phyloP scores from a whole-genome alignment of 1,140 invertebrate genomes.

The Ooceraea biroi region DNA sequence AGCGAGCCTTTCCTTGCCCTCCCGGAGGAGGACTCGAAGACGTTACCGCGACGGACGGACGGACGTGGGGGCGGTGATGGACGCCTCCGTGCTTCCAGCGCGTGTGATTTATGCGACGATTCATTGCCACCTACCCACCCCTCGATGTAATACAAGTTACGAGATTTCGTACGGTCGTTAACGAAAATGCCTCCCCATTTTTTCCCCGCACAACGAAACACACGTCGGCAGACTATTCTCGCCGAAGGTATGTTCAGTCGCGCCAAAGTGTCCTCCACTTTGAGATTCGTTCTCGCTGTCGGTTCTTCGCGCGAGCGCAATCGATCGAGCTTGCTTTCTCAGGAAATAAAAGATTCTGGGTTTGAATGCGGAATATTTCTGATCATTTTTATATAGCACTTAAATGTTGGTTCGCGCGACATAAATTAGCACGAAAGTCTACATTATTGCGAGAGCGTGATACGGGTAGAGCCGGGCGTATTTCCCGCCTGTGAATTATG shows the following conservation, averaged over 20 bases:
- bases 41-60: slow-evolving; percentile 72
- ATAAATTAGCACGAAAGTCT: no score
- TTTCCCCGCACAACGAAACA: slow-evolving; percentile 16
- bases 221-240: slow-evolving; percentile 7
- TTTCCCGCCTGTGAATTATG: not conserved
- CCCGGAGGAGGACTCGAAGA: slow-evolving; percentile 67
- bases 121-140: slow-evolving; percentile 74
- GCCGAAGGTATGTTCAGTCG: not conserved
- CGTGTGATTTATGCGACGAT: slow-evolving; percentile 79
- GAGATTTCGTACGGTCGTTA: slow-evolving; percentile 59
- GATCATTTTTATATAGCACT: no score
- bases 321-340: not conserved
- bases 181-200: slow-evolving; percentile 61
- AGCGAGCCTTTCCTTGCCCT: slow-evolving; percentile 65
- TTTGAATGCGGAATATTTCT: no score
- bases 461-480: not conserved
- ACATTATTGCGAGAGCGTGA: no score
- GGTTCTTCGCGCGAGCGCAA: not conserved
- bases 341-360: not conserved
- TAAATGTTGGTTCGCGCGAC: no score
- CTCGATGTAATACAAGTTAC: slow-evolving; percentile 63
- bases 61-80: slow-evolving; percentile 81
- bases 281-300: not conserved
- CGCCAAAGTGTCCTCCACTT: not conserved
- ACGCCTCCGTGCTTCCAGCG: slow-evolving; percentile 79